A percentile compares a stretch with the other conserved stretches of the same genome.
Conservation (phyloP, 1,140 invertebrate genomes). For the Caenorhabditis elegans region DNA sequence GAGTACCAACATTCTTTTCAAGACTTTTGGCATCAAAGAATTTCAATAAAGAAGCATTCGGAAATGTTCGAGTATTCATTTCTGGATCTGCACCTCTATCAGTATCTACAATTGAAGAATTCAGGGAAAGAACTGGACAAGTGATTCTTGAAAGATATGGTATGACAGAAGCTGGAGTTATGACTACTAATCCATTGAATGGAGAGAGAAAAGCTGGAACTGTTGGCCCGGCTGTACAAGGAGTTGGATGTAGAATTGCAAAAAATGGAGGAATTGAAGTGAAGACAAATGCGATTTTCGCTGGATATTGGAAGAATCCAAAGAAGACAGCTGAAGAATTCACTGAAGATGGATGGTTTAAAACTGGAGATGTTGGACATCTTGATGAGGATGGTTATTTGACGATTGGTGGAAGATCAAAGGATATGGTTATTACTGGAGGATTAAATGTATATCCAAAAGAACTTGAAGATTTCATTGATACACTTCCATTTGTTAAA, state of each 20-base stretch:
- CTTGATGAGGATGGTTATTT: constrained; percentile 59
- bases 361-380: constrained; percentile 61
- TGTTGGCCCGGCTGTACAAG: constrained; percentile 52
- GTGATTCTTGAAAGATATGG: constrained; percentile 65
- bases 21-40: constrained; percentile 36
- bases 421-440: constrained; percentile 63
- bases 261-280: constrained; percentile 55
- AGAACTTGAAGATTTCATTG: constrained; percentile 63
- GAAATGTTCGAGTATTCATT: constrained; percentile 64
- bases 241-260: constrained; percentile 44
- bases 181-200: constrained; percentile 63
- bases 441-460: constrained; percentile 65
- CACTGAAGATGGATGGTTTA: constrained; percentile 64
- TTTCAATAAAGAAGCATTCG: constrained; percentile 29
- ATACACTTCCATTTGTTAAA: constrained; percentile 52
- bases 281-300: constrained; percentile 52
- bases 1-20: constrained; percentile 61
- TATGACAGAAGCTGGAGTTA: constrained; percentile 63
- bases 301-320: constrained; percentile 63
- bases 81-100: constrained; percentile 60
- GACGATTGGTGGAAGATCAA: constrained; percentile 56
- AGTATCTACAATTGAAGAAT: constrained; percentile 55
- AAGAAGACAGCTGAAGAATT: constrained; percentile 65
- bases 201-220: constrained; percentile 53
- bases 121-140: constrained; percentile 58